Evolutionary conservation across 2,888 invertebrate genomes (phyloP), one percentile per base, ranked within the genome.

Genomic region (Therioaphis trifolii): DNA sequence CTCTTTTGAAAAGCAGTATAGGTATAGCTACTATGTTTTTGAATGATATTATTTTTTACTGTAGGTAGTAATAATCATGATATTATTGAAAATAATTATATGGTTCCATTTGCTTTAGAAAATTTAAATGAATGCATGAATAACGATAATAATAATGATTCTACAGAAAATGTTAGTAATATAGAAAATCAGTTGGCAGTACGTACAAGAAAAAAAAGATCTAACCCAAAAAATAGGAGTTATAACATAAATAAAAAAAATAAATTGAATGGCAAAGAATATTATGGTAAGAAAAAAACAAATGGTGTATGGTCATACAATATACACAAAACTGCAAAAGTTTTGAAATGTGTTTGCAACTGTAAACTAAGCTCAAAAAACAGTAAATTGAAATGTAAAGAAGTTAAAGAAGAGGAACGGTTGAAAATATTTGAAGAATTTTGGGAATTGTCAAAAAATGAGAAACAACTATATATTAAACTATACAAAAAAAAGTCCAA

Each of bases 171-270:
- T 11, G 43, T 43, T 43, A 43, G 43, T 43, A 43, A 43, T 43
- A 43, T 43, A 43, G 43, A 43, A 43, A 43, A 43, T 43, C 43
- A 43, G 43, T 43, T 43, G n/a, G 58, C 58, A 58, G 58, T 58
- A 58, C 58, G 58, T 58, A 58, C 29, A 63, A 27, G 61, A 63
- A 63, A 63, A n/a, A 63, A 29, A 63, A 63, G 29, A 61, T 24
- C 61, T 24, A 61, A 61, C 12, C 27, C 24, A 61, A 27, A 61
- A 61, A 27, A 61, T 61, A 27, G 61, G 61, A 27, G 27, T 61
- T 24, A 27, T 27, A 61, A 61, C 27, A 9, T 61, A 61, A 61
- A 61, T 27, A 61, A 24, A 61, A 61, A 61, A 27, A 27, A 27
- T 61, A 61, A 27, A 61, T 61, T 61, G 15, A 61, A 61, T 27